Base-by-base conservation (phyloP, 2,888 invertebrate species). In the Petrolisthes cinctipes region DNA sequence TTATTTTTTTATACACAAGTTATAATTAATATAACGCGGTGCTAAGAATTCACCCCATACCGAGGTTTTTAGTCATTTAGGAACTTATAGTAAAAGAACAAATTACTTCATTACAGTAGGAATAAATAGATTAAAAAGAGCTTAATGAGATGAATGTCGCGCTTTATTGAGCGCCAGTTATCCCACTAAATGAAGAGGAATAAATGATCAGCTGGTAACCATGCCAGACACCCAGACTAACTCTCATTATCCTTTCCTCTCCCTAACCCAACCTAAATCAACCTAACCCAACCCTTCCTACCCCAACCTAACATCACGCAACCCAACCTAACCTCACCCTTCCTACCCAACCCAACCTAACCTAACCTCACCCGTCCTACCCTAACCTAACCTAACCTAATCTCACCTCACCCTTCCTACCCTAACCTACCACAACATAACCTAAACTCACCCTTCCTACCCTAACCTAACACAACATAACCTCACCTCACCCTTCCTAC, bases 401-500 rank as follows among this genome's bases (percentile, higher is more conserved):
- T 61, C 17, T 61, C 66, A 14, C 66, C 4, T 11, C 9, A 11
- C 17, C 61, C 61, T 61, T 61, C 61, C 61, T 61, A 9, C 17
- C 61, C 11, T 61, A 17, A 17, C 61, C 61, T 61, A 61, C 7
- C 66, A 61, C 66, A 9, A 14, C 66, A 2, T 61, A 9, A 14
- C 66, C 66, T 61, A 14, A 14, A 4, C 17, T 17, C 66, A 61
- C 17, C 37, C 37, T 37, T 37, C 37, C 37, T 37, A 37, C 37
- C 51, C 51, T 76, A 76, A 4, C 53, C 51, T 53, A 9, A 3
- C 4, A 51, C 14, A 53, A 37, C 20, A 37, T 51, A 53, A 53
- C 76, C 51, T 56, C 61, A 23, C 54, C 84, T 66, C 82, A 61
- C 23, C 82, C 66, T 17, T 53, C 82, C 37, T 53, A 11, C 20